Evolutionary conservation across 2,797 vertebrate genomes (phyloP).

Genomic region (Pipistrellus kuhlii): DNA sequence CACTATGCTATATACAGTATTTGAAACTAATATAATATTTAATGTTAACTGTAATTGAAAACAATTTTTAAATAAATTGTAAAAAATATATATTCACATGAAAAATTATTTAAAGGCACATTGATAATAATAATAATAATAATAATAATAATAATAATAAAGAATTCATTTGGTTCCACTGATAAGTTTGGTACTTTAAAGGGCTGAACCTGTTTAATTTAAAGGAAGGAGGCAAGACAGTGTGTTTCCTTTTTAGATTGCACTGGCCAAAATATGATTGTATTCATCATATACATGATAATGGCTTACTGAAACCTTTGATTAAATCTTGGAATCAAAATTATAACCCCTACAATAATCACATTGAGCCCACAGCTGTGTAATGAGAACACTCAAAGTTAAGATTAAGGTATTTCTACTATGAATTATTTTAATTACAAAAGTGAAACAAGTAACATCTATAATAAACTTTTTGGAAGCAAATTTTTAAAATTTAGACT

Average conservation of each 20-base stretch:
- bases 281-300: background rate
- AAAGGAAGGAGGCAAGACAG: background rate
- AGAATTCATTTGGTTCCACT: background rate
- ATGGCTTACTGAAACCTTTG: constrained; percentile 5
- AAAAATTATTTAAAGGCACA: background rate
- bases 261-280: constrained; percentile 11
- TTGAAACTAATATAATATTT: background rate
- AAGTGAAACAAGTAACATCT: constrained; percentile 12
- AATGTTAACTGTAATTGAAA: background rate
- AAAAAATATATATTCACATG: background rate
- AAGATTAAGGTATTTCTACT: background rate
- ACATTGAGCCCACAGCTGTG: background rate
- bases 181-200: background rate
- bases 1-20: background rate
- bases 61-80: background rate
- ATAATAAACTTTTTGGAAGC: background rate
- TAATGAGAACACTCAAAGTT: background rate
- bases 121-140: background rate
- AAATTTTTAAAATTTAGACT: constrained; percentile 47
- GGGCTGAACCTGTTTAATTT: background rate
- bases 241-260: background rate
- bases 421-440: constrained; percentile 10
- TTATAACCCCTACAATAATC: background rate
- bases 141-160: background rate
- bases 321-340: constrained; percentile 35